Conservation (phyloP, 2,888 invertebrate genomes). For the Elysia crispata region DNA sequence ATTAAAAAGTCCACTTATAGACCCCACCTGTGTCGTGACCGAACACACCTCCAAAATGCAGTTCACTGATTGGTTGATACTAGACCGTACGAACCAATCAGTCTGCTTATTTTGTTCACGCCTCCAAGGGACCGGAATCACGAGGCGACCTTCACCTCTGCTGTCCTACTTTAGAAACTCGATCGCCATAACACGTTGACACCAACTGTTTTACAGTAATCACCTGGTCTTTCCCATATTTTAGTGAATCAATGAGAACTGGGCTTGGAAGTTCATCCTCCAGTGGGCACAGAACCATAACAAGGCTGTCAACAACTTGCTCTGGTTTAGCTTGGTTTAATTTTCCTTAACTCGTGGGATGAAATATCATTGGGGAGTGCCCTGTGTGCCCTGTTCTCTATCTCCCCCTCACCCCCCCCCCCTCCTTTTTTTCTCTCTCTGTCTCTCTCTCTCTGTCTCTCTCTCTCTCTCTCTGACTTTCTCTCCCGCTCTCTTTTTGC, state of each 20-base stretch:
- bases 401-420: constrained; percentile 23
- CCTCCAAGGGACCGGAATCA: constrained; percentile 29
- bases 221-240: no score
- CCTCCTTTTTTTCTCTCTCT: constrained; percentile 15
- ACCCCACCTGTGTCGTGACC: neutral
- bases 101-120: constrained; percentile 23
- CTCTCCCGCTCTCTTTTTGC: no score
- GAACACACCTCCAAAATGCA: constrained; percentile 22
- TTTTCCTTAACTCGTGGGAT: no score
- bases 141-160: neutral
- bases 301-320: no score
- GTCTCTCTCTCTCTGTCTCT: constrained; percentile 17
- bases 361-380: no score
- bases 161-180: neutral
- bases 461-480: no score
- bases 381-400: constrained; percentile 16
- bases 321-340: no score
- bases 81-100: constrained; percentile 21
- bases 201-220: no score
- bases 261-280: no score
- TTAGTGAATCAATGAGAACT: no score
- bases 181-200: neutral
- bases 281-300: no score
- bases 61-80: constrained; percentile 6
- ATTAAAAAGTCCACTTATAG: no score